Evolutionary conservation across 2,888 invertebrate genomes (phyloP), one percentile per base, ranked within the genome.

Genomic region (Dryocosmus kuriphilus): DNA sequence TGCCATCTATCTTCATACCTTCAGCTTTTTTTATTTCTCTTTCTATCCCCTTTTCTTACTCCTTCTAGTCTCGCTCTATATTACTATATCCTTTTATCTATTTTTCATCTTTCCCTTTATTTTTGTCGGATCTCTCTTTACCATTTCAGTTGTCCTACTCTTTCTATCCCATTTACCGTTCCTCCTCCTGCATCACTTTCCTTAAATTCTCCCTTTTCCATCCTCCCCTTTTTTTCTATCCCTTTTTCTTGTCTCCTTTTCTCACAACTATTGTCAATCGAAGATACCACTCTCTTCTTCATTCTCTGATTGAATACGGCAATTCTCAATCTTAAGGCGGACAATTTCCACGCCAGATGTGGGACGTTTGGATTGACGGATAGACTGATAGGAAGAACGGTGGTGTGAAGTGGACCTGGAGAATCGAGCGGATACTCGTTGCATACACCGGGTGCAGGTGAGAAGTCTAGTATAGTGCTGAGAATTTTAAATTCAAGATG

Each of bases 401-500:
- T 38, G 75, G 75, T 63, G 41, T 41, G 16, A 77, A 74, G 74
- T 57, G 24, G 57, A 27, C 51, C n/a, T 62, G 38, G 24, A 55
- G 55, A 30, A 51, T 9, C 38, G 4, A 67, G 22, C 19, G 30
- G 24, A 67, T n/a, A n/a, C 19, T n/a, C 19, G 8, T 24, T 35
- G 65, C 32, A 19, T 19, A 6, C 16, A 22, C 57, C 2, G 11
- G 24, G 62, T 74, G 51, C 57, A 67, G 76, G 46, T 77, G 77
- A 76, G 77, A 79, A 79, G 51, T 41, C 73, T 73, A 27, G 32
- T 22, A 24, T 19, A 27, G 35, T 61, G 75, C 77, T 51, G 80
- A 67, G 77, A 76, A 83, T 75, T 83, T 83, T 79, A 84, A 86
- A 87, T 88, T 87, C 86, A 85, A 82, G 84, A 86, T 88, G 87